phyloP scores from a whole-genome alignment of 2,888 invertebrate genomes.

The Anarsia innoxiella region DNA sequence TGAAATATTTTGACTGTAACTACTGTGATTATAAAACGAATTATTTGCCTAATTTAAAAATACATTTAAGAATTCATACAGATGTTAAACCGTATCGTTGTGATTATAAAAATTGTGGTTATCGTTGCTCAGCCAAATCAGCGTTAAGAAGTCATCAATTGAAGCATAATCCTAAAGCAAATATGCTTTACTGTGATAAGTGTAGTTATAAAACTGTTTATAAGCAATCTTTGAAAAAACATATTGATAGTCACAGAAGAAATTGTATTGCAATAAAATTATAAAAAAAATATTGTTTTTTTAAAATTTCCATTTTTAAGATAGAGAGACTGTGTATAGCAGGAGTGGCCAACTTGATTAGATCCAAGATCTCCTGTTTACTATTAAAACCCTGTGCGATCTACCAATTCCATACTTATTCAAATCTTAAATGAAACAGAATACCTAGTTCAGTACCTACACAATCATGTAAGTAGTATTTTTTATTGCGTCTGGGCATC shows the following conservation, averaged over 20 bases:
- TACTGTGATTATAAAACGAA: constrained; percentile 31
- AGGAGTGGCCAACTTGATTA: no score
- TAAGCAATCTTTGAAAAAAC: constrained; percentile 35
- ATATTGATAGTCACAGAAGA: constrained; percentile 31
- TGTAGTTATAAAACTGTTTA: constrained; percentile 43
- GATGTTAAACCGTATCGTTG: constrained; percentile 26
- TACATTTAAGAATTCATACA: constrained; percentile 33
- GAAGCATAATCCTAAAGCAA: constrained; percentile 31
- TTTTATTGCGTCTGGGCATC: no score
- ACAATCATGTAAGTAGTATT: no score
- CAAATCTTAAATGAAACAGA: no score
- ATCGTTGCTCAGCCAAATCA: constrained; percentile 26
- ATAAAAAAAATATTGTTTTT: no score
- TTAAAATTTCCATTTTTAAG: no score
- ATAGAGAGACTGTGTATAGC: no score
- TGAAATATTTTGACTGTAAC: constrained; percentile 24
- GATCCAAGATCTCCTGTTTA: no score
- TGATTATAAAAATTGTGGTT: constrained; percentile 22
- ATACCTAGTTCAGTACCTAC: no score
- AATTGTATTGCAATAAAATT: constrained; percentile 20
- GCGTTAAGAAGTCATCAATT: constrained; percentile 34
- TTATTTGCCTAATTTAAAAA: constrained; percentile 32
- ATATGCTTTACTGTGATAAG: constrained; percentile 39
- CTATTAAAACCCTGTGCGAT: no score
- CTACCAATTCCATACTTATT: no score